Percentiles rank a stretch among this genome's conserved stretches.
Conservation (phyloP, 2,113 vertebrate genomes). For the Phrynosoma platyrhinos region DNA sequence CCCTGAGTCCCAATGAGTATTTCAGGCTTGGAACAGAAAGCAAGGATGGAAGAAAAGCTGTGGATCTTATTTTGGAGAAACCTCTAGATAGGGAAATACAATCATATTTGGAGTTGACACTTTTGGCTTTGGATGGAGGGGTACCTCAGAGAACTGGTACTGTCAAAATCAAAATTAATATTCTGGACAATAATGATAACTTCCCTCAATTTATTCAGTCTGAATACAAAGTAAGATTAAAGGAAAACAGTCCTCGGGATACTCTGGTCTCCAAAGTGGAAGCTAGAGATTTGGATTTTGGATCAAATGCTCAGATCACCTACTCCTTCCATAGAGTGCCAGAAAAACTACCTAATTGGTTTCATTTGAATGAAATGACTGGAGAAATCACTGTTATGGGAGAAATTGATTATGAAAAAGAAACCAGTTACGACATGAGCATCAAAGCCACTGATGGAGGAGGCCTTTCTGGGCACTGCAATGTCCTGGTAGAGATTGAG, state of each 20-base stretch:
- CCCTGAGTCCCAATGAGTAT: slow-evolving; percentile 75
- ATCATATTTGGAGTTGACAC: slow-evolving; percentile 56
- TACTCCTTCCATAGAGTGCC: slow-evolving; percentile 69
- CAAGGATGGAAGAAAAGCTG: slow-evolving; percentile 64
- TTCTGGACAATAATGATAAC: slow-evolving; percentile 73
- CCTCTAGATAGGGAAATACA: slow-evolving; percentile 70
- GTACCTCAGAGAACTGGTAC: slow-evolving; percentile 52
- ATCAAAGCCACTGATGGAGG: slow-evolving; percentile 18
- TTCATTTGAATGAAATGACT: slow-evolving; percentile 54
- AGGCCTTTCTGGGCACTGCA: neutral
- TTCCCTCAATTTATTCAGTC: slow-evolving; percentile 61
- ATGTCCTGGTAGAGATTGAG: neutral
- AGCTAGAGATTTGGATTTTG: slow-evolving; percentile 69
- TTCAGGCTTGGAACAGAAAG: slow-evolving; percentile 70
- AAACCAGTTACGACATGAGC: slow-evolving; percentile 58
- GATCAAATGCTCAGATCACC: slow-evolving; percentile 66
- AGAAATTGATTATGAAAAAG: slow-evolving; percentile 63
- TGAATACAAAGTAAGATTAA: slow-evolving; percentile 56
- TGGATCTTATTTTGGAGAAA: slow-evolving; percentile 69
- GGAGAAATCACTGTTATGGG: slow-evolving; percentile 63
- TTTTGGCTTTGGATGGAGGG: slow-evolving; percentile 67
- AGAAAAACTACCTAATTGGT: slow-evolving; percentile 53
- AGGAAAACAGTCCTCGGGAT: slow-evolving; percentile 61
- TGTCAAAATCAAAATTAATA: slow-evolving; percentile 40
- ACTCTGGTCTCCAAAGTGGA: slow-evolving; percentile 61